Conservation (phyloP, 2,888 invertebrate genomes). For the Diadegma fenestrale region DNA sequence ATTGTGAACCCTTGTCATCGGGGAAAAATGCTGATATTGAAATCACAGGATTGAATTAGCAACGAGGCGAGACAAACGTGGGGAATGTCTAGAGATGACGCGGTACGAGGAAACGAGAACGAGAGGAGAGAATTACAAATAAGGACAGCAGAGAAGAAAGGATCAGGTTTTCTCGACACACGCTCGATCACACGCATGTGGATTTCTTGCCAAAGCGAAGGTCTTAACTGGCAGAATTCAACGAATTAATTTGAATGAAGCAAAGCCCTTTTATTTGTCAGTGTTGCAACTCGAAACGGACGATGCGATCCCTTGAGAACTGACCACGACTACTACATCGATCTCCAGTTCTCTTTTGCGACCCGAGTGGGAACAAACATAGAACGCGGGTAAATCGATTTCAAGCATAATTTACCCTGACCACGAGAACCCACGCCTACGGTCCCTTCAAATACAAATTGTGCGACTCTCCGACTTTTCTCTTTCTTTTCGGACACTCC, state of each 20-base stretch:
- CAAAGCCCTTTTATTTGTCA: slow-evolving; percentile 5
- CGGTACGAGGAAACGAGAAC: slow-evolving; percentile 19
- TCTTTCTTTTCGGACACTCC: slow-evolving; percentile 19
- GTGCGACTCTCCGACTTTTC: slow-evolving; percentile 13
- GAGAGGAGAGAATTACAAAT: slow-evolving; percentile 24
- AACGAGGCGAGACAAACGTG: slow-evolving; percentile 22
- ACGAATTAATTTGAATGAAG: not conserved
- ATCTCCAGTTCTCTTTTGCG: not conserved
- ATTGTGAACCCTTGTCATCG: slow-evolving; percentile 53
- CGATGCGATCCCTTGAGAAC: slow-evolving; percentile 42
- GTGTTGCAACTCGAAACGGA: slow-evolving; percentile 6
- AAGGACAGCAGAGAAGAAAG: slow-evolving; percentile 46
- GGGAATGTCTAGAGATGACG: slow-evolving; percentile 7
- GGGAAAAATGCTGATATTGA: slow-evolving; percentile 48
- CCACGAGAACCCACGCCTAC: slow-evolving; percentile 63
- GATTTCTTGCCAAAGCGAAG: not conserved
- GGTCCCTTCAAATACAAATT: slow-evolving; percentile 63
- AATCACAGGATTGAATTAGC: slow-evolving; percentile 56
- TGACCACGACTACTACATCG: slow-evolving; percentile 20
- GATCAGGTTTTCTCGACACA: slow-evolving; percentile 32
- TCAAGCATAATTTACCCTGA: slow-evolving; percentile 76
- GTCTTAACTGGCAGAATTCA: not conserved
- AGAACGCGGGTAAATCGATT: slow-evolving; percentile 73
- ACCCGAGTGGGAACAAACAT: not conserved
- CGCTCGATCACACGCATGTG: not conserved